Evolutionary conservation across 2,113 vertebrate species (phyloP).

Genomic region (Chaetura pelagica): DNA sequence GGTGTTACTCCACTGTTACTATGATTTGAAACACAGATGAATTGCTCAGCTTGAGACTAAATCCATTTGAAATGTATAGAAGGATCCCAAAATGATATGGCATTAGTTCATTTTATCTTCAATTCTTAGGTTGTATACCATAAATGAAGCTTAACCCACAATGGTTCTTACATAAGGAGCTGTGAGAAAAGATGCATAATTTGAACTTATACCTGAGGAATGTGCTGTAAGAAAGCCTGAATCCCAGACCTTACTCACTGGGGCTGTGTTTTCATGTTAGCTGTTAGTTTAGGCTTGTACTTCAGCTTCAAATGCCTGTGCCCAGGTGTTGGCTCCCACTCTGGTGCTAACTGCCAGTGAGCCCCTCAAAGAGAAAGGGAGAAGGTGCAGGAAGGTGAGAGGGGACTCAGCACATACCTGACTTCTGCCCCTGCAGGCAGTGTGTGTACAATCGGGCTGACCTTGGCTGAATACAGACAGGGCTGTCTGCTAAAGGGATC

Average conservation of each 20-base stretch:
- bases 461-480: not conserved
- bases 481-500: not conserved
- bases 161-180: not conserved
- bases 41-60: not conserved
- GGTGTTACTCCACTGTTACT: not conserved
- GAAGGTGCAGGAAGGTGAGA: not conserved
- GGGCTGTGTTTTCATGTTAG: not conserved
- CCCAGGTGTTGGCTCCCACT: rapidly evolving
- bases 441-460: not conserved
- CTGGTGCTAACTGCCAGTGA: rapidly evolving
- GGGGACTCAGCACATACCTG: rapidly evolving
- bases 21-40: not conserved
- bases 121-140: not conserved
- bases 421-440: not conserved
- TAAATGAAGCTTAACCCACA: not conserved
- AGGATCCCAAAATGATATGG: not conserved
- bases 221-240: not conserved
- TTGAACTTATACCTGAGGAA: not conserved
- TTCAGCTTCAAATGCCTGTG: not conserved
- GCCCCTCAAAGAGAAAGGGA: not conserved
- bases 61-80: not conserved
- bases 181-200: not conserved
- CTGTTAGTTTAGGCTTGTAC: not conserved
- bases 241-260: not conserved
- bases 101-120: not conserved